A percentile compares a stretch with the other conserved stretches of the same genome.
Evolutionary conservation across 2,888 invertebrate species (phyloP).

Genomic region (Galerucella pusilla): DNA sequence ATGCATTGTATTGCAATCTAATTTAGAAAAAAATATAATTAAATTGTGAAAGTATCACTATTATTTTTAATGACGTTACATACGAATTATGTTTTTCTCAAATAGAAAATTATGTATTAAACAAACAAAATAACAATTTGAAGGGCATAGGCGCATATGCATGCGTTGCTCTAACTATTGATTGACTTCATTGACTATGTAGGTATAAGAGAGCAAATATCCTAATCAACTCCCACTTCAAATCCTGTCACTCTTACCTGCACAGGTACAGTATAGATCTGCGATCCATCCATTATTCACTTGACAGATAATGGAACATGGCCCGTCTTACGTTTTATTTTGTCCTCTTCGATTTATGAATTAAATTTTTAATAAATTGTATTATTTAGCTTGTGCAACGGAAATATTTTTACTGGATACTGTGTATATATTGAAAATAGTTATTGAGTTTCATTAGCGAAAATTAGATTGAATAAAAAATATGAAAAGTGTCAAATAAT

Average conservation of each 20-base stretch:
- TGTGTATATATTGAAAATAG: too few relatives aligned
- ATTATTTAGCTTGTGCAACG: neutral
- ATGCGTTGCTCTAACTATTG: slow-evolving; percentile 55
- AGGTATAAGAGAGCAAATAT: slow-evolving; percentile 53
- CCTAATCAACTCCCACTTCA: slow-evolving; percentile 51
- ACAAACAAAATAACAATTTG: neutral
- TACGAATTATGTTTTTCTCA: neutral
- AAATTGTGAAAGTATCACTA: neutral
- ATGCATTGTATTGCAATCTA: neutral
- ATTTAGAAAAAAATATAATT: neutral
- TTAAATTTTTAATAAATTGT: too few relatives aligned
- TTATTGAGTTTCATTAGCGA: too few relatives aligned
- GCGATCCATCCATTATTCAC: slow-evolving; percentile 14
- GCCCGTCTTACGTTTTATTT: neutral
- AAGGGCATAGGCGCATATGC: slow-evolving; percentile 52
- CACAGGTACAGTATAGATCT: slow-evolving; percentile 37
- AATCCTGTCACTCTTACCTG: slow-evolving; percentile 42
- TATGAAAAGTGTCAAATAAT: too few relatives aligned
- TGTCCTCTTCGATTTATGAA: too few relatives aligned
- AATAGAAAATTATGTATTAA: neutral
- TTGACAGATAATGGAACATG: slow-evolving; percentile 8
- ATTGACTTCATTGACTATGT: slow-evolving; percentile 55
- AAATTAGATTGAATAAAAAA: too few relatives aligned
- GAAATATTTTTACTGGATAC: neutral
- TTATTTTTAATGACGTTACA: neutral